phyloP scores from a whole-genome alignment of 2,888 invertebrate genomes.

The Leptodirus hochenwartii region DNA sequence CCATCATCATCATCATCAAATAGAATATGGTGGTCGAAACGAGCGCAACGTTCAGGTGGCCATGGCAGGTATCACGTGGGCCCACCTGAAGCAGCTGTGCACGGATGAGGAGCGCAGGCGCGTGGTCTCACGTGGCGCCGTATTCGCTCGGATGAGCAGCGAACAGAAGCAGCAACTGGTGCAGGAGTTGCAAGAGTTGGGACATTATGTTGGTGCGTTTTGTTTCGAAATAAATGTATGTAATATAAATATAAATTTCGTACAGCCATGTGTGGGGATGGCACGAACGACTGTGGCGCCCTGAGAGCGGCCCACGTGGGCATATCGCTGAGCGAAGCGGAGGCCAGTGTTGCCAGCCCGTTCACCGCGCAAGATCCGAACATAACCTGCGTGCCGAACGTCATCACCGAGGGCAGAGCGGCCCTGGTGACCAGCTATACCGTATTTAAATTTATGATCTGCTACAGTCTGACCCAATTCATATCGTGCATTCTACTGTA shows the following conservation, averaged over 20 bases:
- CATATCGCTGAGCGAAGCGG: constrained; percentile 77
- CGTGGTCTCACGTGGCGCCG: constrained; percentile 51
- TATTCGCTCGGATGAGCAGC: constrained; percentile 88
- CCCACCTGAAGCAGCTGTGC: constrained; percentile 51
- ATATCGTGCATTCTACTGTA: constrained; percentile 79
- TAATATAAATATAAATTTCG: constrained; percentile 11
- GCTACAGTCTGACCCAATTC: constrained; percentile 85
- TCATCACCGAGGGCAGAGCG: constrained; percentile 76
- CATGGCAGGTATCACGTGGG: constrained; percentile 45
- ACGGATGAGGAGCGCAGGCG: constrained; percentile 46
- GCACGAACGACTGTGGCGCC: constrained; percentile 93
- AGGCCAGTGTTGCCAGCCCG: constrained; percentile 85
- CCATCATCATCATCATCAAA: too few species aligned
- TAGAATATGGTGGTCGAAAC: not conserved
- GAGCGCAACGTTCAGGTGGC: constrained; percentile 14
- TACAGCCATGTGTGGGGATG: constrained; percentile 89
- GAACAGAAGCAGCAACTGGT: constrained; percentile 88
- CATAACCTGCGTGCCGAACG: constrained; percentile 65
- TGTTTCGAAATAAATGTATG: constrained; percentile 1
- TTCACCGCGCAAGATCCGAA: constrained; percentile 77
- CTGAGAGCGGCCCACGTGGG: constrained; percentile 85
- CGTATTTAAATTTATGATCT: constrained; percentile 95
- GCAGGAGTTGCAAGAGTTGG: constrained; percentile 66
- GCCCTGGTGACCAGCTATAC: constrained; percentile 94
- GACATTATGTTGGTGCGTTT: constrained; percentile 68